These are phyloP conservation scores for Melipona bicolor DNA, from an alignment of 2,888 invertebrate genomes.

Conservation along the genomic window DNA sequence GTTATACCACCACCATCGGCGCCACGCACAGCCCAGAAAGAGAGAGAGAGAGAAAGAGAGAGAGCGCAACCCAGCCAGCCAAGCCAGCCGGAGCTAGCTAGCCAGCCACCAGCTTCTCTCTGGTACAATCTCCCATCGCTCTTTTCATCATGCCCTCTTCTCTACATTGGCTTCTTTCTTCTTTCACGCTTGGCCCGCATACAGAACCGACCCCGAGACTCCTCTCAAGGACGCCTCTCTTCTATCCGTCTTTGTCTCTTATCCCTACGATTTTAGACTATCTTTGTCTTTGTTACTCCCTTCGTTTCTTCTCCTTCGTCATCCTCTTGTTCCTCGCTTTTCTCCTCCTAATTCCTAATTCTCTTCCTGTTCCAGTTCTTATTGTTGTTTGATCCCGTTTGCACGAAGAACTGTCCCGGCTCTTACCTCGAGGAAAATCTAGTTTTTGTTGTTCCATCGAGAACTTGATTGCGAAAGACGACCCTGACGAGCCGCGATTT, in stretches of 20 bases:
- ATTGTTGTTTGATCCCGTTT: neutral
- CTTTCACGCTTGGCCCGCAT: conserved; percentile 72
- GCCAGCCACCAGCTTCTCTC: conserved; percentile 61
- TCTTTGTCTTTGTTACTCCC: neutral
- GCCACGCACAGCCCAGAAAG: conserved; percentile 22
- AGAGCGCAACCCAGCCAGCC: conserved; percentile 21
- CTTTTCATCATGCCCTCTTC: conserved; percentile 74
- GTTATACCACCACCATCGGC: conserved; percentile 44
- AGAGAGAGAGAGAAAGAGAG: neutral
- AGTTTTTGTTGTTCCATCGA: conserved; percentile 19
- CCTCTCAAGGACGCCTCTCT: conserved; percentile 65
- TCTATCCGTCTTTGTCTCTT: conserved; percentile 15
- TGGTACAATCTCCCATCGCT: conserved; percentile 67
- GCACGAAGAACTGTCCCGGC: neutral
- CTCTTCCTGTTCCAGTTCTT: neutral
- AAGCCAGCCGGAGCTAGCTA: conserved; percentile 53
- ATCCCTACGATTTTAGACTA: neutral
- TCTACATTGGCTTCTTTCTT: conserved; percentile 70
- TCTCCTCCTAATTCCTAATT: neutral
- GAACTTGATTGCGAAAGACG: neutral
- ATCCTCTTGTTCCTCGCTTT: neutral
- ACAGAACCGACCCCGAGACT: conserved; percentile 65
- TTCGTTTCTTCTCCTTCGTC: neutral
- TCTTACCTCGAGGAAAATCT: neutral
- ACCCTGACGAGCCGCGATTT: conserved; percentile 9